A percentile compares a stretch with the other conserved stretches of the same genome.
Conservation (phyloP, 2,797 vertebrate species). For the Acanthurus leucopareius region DNA sequence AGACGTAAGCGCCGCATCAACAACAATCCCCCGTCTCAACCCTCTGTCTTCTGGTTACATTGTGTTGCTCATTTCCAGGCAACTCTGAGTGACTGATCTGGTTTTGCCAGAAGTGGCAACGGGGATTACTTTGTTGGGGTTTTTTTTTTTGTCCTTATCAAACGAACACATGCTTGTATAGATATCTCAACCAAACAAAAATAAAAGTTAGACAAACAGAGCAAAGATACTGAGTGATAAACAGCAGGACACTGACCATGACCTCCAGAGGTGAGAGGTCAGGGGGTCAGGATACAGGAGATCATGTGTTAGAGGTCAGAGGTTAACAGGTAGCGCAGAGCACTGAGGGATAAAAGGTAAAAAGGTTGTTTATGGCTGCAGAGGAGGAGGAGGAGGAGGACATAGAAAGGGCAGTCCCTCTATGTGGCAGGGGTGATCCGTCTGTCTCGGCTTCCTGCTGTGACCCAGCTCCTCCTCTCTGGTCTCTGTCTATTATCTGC, state of each 20-base stretch:
- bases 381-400: conserved; percentile 27
- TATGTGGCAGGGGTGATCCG: conserved; percentile 41
- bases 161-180: background rate
- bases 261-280: conserved; percentile 54
- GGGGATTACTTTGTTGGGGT: background rate
- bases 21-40: conserved; percentile 37
- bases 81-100: conserved; percentile 33
- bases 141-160: background rate
- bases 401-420: conserved; percentile 51
- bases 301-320: conserved; percentile 54
- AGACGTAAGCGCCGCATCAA: conserved; percentile 63
- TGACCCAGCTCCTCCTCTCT: conserved; percentile 45
- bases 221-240: conserved; percentile 36
- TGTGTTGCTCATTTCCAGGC: conserved; percentile 73
- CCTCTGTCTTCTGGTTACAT: conserved; percentile 6
- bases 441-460: conserved; percentile 65
- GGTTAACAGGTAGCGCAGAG: conserved; percentile 75
- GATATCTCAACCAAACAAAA: background rate
- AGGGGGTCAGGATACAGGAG: conserved; percentile 53
- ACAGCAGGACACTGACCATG: conserved; percentile 68
- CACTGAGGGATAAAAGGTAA: conserved; percentile 68
- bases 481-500: conserved; percentile 58
- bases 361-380: conserved; percentile 65
- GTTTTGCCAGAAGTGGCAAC: conserved; percentile 27
- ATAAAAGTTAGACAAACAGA: conserved; percentile 13